Conservation (phyloP, 2,888 invertebrate species). For the Calameuta pallipes region DNA sequence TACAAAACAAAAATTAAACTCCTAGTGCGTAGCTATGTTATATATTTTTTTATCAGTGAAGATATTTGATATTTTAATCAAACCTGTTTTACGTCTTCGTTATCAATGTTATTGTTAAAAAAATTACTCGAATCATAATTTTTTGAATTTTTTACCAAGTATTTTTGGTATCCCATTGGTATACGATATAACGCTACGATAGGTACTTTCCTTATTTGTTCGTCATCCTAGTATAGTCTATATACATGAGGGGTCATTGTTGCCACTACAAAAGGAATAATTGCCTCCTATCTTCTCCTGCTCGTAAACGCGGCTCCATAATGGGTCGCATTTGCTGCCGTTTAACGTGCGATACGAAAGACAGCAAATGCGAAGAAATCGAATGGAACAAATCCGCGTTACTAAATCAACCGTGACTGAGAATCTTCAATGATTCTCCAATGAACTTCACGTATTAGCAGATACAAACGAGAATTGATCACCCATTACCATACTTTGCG, state of each 20-base stretch:
- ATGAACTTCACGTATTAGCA: background rate
- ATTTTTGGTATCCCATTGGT: background rate
- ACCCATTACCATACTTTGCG: background rate
- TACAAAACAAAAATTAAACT: background rate
- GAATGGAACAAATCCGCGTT: conserved; percentile 11
- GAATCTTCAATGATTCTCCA: background rate
- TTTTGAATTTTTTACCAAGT: too few species aligned
- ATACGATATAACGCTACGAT: background rate
- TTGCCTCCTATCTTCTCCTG: background rate
- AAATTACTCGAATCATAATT: too few species aligned
- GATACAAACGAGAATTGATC: background rate
- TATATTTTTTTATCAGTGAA: background rate
- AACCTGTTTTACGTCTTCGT: too few species aligned
- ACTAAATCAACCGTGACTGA: conserved; percentile 3
- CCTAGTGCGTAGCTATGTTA: too few species aligned
- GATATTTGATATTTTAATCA: background rate
- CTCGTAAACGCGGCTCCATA: background rate
- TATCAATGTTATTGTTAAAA: too few species aligned
- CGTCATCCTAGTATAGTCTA: conserved; percentile 11
- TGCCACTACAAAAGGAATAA: conserved; percentile 32
- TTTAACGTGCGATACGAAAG: background rate
- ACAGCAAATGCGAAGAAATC: conserved; percentile 11
- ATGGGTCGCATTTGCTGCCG: background rate
- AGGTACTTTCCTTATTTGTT: too few species aligned
- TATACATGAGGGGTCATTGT: conserved; percentile 29